A percentile compares a stretch with the other conserved stretches of the same genome.
Evolutionary conservation across 2,113 vertebrate species (phyloP).

Genomic region (Thinocorus orbignyianus): DNA sequence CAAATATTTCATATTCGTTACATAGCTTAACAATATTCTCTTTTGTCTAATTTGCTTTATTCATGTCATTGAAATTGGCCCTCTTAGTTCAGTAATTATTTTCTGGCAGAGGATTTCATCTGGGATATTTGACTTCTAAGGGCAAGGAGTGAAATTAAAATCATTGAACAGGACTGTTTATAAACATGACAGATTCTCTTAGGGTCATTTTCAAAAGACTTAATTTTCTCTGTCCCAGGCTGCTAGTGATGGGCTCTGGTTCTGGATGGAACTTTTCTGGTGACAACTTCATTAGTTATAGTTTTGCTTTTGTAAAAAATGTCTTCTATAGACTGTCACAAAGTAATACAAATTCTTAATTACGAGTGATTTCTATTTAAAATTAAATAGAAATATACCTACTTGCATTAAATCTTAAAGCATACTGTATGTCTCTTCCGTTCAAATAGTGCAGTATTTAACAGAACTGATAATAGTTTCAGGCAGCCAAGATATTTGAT

Average conservation of each 20-base stretch:
- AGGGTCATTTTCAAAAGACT: slow-evolving; percentile 45
- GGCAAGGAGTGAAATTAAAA: slow-evolving; percentile 29
- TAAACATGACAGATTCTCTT: slow-evolving; percentile 60
- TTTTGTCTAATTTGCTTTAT: slow-evolving; percentile 60
- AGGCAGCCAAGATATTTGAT: background rate
- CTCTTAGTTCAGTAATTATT: slow-evolving; percentile 58
- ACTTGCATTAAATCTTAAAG: background rate
- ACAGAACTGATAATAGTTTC: background rate
- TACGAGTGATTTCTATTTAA: background rate
- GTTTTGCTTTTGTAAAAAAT: slow-evolving; percentile 5
- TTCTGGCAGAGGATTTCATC: slow-evolving; percentile 65
- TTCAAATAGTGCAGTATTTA: background rate
- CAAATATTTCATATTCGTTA: background rate
- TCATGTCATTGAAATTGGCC: slow-evolving; percentile 41
- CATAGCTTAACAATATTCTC: slow-evolving; percentile 7
- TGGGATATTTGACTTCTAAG: slow-evolving; percentile 45
- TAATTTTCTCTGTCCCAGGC: background rate
- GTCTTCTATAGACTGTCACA: background rate
- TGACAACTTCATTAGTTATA: background rate
- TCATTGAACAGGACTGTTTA: slow-evolving; percentile 53
- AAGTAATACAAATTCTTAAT: background rate
- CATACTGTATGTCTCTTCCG: background rate
- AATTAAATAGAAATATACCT: background rate
- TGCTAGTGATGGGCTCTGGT: background rate
- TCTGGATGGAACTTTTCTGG: background rate